Evolutionary conservation across 2,113 vertebrate species (phyloP).

Genomic region (Microtus montanus): DNA sequence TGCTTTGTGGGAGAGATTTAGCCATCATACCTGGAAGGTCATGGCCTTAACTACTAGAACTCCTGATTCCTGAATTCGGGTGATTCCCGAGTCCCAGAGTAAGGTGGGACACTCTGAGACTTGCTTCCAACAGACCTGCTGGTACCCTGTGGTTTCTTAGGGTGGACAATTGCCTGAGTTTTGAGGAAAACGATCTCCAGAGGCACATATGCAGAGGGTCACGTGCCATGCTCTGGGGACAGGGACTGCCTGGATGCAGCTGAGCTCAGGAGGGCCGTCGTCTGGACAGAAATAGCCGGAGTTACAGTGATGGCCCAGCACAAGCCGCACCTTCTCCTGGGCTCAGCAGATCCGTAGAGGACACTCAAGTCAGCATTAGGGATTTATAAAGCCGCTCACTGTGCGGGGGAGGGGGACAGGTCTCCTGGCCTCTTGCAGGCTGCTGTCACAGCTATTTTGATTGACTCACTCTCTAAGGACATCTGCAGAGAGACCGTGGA

Average conservation of each 20-base stretch:
- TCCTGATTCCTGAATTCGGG: neutral
- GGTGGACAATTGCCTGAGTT: neutral
- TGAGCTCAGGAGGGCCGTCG: neutral
- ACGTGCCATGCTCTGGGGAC: too few relatives aligned
- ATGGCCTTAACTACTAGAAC: neutral
- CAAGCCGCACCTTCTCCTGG: too few relatives aligned
- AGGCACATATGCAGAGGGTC: fast-evolving
- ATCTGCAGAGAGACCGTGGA: neutral
- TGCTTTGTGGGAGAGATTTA: fast-evolving
- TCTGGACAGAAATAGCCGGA: neutral
- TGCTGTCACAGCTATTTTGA: neutral
- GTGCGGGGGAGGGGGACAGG: neutral
- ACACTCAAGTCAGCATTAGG: too few relatives aligned
- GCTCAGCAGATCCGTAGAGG: neutral
- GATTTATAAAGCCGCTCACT: neutral
- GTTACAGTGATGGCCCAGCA: too few relatives aligned
- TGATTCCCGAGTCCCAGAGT: neutral
- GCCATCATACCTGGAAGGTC: neutral
- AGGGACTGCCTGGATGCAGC: neutral
- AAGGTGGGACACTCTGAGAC: neutral
- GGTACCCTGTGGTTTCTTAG: neutral
- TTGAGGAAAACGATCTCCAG: neutral
- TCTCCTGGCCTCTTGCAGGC: fast-evolving
- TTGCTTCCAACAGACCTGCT: neutral
- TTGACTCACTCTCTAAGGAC: neutral